Percentiles rank a stretch among this genome's conserved stretches.
Conservation (phyloP, 2,113 vertebrate species). For the Craseonycteris thonglongyai region DNA sequence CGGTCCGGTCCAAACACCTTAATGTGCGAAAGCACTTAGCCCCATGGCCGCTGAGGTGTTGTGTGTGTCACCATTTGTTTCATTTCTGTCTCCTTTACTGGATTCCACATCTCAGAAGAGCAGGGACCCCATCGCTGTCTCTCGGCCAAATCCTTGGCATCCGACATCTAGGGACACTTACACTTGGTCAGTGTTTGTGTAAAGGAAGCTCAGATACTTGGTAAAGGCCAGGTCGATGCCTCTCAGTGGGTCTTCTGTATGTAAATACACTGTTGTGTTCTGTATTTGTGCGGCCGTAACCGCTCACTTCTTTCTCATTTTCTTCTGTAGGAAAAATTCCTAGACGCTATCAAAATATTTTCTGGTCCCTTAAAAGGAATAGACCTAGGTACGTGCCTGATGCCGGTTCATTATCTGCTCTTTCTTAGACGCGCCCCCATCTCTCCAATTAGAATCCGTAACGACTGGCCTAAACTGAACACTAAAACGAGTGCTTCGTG, state of each 20-base stretch:
- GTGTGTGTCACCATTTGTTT: neutral
- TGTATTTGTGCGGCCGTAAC: neutral
- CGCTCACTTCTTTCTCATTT: neutral
- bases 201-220: neutral
- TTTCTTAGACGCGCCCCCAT: neutral
- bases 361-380: slow-evolving; percentile 81
- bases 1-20: neutral
- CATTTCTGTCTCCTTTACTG: neutral
- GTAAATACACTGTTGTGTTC: neutral
- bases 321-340: slow-evolving; percentile 75
- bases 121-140: neutral
- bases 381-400: slow-evolving; percentile 75
- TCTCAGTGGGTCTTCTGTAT: neutral
- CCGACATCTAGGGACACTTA: accelerated
- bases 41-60: no score
- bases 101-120: neutral
- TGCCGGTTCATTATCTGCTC: neutral
- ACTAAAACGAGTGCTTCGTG: neutral
- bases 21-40: neutral
- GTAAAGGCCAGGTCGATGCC: neutral
- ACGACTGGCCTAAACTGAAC: neutral
- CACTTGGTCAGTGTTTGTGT: neutral
- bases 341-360: slow-evolving; percentile 81
- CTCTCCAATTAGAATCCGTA: neutral
- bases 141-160: neutral